Percentiles rank a stretch among this genome's conserved stretches.
These are phyloP conservation scores for Junonia oenone DNA, from an alignment of 2,888 invertebrate species.

Conservation along the genomic window DNA sequence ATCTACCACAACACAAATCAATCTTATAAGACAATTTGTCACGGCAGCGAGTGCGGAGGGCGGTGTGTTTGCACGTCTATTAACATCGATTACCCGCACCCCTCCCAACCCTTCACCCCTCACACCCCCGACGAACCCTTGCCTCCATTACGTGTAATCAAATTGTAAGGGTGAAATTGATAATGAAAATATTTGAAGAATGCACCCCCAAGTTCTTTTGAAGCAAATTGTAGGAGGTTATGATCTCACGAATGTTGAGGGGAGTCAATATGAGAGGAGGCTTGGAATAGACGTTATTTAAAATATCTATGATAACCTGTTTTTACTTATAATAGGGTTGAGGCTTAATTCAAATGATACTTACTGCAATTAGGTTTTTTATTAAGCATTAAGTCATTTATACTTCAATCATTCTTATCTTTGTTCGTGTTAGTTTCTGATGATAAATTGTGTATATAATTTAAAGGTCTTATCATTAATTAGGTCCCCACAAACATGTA, in stretches of 20 bases:
- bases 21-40: neutral
- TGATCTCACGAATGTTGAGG: slow-evolving; percentile 16
- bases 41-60: neutral
- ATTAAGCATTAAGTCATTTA: too few species aligned
- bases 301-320: slow-evolving; percentile 7
- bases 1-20: neutral
- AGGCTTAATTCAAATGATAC: neutral
- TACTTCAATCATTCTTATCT: neutral
- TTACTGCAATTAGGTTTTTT: neutral
- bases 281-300: slow-evolving; percentile 6
- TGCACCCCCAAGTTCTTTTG: slow-evolving; percentile 27
- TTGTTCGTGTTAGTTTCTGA: neutral
- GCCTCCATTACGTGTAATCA: slow-evolving; percentile 32
- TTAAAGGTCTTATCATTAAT: too few species aligned
- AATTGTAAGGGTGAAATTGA: slow-evolving; percentile 35
- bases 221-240: slow-evolving; percentile 25
- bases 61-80: slow-evolving; percentile 24
- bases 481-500: too few species aligned
- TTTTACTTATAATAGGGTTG: neutral
- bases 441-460: too few species aligned
- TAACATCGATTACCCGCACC: slow-evolving; percentile 23
- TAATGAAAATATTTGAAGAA: slow-evolving; percentile 34
- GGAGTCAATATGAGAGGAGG: slow-evolving; percentile 9
- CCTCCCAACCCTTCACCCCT: neutral
- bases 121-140: slow-evolving; percentile 3